Evolutionary conservation across 2,888 invertebrate genomes (phyloP).

Genomic region (Ganaspis brasiliensis): DNA sequence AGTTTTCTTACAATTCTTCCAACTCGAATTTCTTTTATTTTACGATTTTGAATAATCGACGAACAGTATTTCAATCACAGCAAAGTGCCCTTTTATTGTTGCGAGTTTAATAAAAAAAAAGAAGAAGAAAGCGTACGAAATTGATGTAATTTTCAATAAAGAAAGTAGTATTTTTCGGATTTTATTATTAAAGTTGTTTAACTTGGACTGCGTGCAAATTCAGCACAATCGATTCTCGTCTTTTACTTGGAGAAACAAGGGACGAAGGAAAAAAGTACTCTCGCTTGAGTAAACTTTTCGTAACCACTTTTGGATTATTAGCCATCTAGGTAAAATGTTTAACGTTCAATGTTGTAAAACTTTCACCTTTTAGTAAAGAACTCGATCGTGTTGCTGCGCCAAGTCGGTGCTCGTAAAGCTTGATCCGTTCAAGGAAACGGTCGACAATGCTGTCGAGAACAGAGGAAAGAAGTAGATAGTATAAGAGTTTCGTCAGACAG

Average conservation of each 20-base stretch:
- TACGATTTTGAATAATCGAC: too few species aligned
- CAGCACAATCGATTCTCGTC: not conserved
- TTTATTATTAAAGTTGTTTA: not conserved
- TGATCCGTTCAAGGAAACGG: conserved; percentile 37
- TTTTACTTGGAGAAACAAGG: not conserved
- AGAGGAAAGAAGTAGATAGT: conserved; percentile 28
- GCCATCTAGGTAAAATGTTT: conserved; percentile 36
- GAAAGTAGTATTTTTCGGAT: not conserved
- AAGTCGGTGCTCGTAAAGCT: conserved; percentile 34
- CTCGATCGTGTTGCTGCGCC: conserved; percentile 28
- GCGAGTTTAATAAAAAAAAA: too few species aligned
- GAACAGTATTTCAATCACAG: too few species aligned
- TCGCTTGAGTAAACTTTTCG: conserved; percentile 18
- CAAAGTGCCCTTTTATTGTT: too few species aligned
- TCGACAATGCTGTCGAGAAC: conserved; percentile 42
- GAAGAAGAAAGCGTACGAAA: too few species aligned
- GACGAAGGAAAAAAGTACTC: not conserved
- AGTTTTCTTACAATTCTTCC: too few species aligned
- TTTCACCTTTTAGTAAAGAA: conserved; percentile 39
- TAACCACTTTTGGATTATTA: conserved; percentile 42
- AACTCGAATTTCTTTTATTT: too few species aligned
- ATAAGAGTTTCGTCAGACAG: conserved; percentile 27
- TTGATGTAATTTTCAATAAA: too few species aligned
- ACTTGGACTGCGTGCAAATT: too few species aligned
- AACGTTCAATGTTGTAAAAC: conserved; percentile 23